phyloP scores from a whole-genome alignment of 2,113 vertebrate species.

The Perca flavescens region DNA sequence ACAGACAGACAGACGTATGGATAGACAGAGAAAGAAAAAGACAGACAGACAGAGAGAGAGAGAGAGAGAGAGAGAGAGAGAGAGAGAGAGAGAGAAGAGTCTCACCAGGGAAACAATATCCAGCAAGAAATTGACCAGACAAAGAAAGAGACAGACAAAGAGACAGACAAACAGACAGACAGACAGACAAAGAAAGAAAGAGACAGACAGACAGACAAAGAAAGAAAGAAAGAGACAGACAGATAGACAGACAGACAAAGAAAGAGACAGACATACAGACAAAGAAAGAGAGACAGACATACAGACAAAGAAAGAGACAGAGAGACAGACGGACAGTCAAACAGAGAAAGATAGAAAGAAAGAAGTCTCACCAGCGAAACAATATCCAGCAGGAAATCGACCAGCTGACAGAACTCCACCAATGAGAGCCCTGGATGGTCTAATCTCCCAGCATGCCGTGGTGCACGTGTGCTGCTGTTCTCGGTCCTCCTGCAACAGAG shows the following conservation, averaged over 20 bases:
- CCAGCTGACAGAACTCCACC: conserved; percentile 95
- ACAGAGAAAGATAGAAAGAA: neutral
- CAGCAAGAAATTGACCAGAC: neutral
- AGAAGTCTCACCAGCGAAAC: conserved; percentile 95
- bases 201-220: neutral
- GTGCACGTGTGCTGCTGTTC: conserved; percentile 83
- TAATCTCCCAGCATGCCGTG: conserved; percentile 79
- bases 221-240: neutral
- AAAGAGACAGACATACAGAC: neutral
- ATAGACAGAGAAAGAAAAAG: neutral
- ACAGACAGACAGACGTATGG: neutral
- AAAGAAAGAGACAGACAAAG: neutral
- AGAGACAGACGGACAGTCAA: neutral
- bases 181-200: neutral
- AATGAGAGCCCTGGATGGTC: conserved; percentile 88
- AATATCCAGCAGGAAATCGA: conserved; percentile 98
- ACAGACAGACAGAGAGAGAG: neutral
- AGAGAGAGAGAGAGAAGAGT: neutral
- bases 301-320: fast-evolving
- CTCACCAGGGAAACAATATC: too few relatives aligned
- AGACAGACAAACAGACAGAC: neutral
- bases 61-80: neutral
- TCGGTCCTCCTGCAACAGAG: conserved; percentile 87
- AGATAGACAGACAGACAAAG: neutral
- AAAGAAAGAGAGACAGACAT: neutral